phyloP scores from a whole-genome alignment of 2,888 invertebrate genomes.

The Capitulum mitella region DNA sequence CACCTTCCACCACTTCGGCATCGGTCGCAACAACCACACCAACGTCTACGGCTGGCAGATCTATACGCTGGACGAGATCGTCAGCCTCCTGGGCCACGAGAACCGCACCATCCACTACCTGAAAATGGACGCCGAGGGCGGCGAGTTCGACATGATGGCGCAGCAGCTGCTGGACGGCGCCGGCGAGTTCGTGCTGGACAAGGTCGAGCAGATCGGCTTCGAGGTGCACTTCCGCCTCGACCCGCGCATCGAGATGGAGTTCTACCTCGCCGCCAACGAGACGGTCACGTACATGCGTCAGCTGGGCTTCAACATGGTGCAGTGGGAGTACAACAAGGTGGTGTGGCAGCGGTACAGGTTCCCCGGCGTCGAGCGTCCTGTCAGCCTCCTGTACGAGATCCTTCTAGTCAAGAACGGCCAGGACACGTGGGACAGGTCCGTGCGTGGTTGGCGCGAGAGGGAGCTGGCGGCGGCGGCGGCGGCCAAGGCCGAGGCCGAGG shows the following conservation, averaged over 20 bases:
- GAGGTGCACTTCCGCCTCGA: slow-evolving; percentile 7
- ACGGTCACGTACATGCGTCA: not conserved
- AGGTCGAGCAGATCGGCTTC: slow-evolving; percentile 12
- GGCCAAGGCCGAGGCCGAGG: too few species aligned
- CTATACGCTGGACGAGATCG: slow-evolving; percentile 40
- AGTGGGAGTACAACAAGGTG: slow-evolving; percentile 21
- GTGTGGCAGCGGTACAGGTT: slow-evolving; percentile 5
- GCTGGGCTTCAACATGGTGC: not conserved
- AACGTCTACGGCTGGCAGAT: slow-evolving; percentile 38
- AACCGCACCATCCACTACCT: slow-evolving; percentile 42
- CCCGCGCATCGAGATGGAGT: not conserved
- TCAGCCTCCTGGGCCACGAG: slow-evolving; percentile 40
- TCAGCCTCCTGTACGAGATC: too few species aligned
- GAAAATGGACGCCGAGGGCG: slow-evolving; percentile 44
- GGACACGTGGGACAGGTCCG: not conserved
- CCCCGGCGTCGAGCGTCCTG: not conserved
- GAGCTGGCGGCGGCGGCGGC: not conserved
- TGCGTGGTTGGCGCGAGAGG: not conserved
- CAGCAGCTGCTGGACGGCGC: slow-evolving; percentile 18
- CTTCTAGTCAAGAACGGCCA: not conserved
- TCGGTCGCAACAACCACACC: too few species aligned
- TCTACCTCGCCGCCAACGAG: not conserved
- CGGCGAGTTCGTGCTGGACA: too few species aligned
- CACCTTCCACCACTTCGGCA: slow-evolving; percentile 36
- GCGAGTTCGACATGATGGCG: slow-evolving; percentile 40